Base-by-base conservation (phyloP, 2,113 vertebrate genomes). In the Zapus hudsonius region DNA sequence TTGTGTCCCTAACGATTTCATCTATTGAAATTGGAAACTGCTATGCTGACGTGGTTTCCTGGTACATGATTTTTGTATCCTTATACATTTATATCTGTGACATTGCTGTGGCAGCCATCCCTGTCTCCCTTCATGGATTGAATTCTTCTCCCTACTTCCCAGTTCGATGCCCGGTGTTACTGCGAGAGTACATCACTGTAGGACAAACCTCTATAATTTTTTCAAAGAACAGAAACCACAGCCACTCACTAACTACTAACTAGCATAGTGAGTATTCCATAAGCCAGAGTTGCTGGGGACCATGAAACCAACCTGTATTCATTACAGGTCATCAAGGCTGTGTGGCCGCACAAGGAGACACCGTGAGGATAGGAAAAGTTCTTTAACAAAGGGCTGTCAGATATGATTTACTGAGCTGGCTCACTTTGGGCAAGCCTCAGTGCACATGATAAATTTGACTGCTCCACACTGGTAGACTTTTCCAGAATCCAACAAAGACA, bases 371-470 rank as follows among this genome's bases (percentile, higher is more conserved):
- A 84, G 86, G 89, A 55, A 86, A 97, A 96, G 90, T 92, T 93
- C 94, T 84, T 10, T 0, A 96, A 97, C 98, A 98, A 98, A 97
- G 94, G 95, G 84, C 91, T 97, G 98, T 98, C 98, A 97, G 98
- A 97, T 95, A 69, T 97, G 97, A 98, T 98, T 98, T 96, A 97
- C 70, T 66, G 97, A 95, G 96, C 90, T 90, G 73, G 94, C 95
- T 96, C 93, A 92, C 94, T 67, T 38, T 1, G 93, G 92, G 95
- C 92, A 97, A 96, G 98, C 98, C 97, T 94, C 97, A 89, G 0
- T 98, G 97, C 96, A 47, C 97, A 96, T 94, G 92, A 96, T 96
- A 96, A 97, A 92, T 95, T 73, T 96, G 3, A 93, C 91, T 90
- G 95, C 97, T 98, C 96, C 94, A 91, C 96, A 94, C 85, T 33